phyloP scores from a whole-genome alignment of 2,797 vertebrate species.

The Sebastes steindachneri region DNA sequence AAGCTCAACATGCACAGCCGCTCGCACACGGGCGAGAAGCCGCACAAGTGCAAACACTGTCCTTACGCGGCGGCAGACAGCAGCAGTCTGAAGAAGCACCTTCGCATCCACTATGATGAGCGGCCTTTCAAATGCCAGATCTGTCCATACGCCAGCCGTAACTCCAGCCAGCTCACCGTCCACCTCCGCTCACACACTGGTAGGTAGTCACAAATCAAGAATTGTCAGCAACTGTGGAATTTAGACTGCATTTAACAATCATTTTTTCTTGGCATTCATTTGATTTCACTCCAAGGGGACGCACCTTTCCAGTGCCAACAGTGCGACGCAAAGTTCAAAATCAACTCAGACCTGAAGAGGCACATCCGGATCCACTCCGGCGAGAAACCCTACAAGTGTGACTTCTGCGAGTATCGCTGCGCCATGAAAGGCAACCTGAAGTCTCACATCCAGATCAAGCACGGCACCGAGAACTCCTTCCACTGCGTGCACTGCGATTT shows the following conservation, averaged over 20 bases:
- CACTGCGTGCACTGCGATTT: conserved; percentile 91
- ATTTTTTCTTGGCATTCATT: background rate
- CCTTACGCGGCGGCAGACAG: conserved; percentile 94
- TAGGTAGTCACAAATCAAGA: conserved; percentile 53
- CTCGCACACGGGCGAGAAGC: conserved; percentile 95
- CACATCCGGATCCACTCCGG: conserved; percentile 96
- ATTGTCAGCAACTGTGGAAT: background rate
- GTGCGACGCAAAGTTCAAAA: conserved; percentile 98
- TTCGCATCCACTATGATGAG: conserved; percentile 94
- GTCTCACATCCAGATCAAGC: conserved; percentile 94
- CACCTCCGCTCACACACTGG: conserved; percentile 98
- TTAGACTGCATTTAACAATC: background rate
- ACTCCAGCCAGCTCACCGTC: conserved; percentile 98
- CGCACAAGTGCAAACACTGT: conserved; percentile 96
- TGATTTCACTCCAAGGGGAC: conserved; percentile 83
- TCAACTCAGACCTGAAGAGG: conserved; percentile 98
- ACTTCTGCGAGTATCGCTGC: conserved; percentile 95
- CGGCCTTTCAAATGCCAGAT: conserved; percentile 98
- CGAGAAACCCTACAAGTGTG: conserved; percentile 97
- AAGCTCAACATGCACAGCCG: conserved; percentile 97
- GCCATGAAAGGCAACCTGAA: conserved; percentile 99
- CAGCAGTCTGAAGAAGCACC: conserved; percentile 98
- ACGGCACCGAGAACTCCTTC: conserved; percentile 86
- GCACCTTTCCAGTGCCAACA: conserved; percentile 97
- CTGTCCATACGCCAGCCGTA: conserved; percentile 97